These are phyloP conservation scores for Maniola jurtina DNA, from an alignment of 1,140 invertebrate species.

Conservation along the genomic window DNA sequence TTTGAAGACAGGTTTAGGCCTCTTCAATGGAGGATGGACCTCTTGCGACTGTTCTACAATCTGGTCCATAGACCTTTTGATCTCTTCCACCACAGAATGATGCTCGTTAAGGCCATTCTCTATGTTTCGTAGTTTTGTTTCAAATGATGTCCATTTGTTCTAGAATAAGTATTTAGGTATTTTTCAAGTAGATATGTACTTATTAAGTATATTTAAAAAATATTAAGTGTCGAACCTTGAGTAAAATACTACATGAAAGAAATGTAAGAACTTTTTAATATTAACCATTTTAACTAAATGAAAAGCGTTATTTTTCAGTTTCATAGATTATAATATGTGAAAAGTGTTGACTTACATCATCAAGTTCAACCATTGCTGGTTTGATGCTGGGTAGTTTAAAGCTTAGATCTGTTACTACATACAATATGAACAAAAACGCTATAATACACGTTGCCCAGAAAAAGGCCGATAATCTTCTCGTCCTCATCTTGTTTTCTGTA, in stretches of 20 bases:
- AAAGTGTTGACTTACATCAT: conserved; percentile 60
- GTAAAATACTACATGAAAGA: no score
- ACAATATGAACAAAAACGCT: conserved; percentile 69
- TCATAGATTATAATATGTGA: background rate
- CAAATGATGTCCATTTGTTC: conserved; percentile 85
- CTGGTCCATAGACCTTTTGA: conserved; percentile 76
- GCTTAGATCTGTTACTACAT: conserved; percentile 70
- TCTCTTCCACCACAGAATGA: conserved; percentile 80
- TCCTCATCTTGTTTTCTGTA: conserved; percentile 54
- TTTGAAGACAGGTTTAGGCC: conserved; percentile 37
- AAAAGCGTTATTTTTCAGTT: background rate
- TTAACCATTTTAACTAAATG: no score
- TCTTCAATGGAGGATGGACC: conserved; percentile 47
- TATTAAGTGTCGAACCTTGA: no score
- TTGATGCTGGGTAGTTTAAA: conserved; percentile 70
- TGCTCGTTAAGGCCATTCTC: conserved; percentile 82
- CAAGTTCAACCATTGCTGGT: conserved; percentile 61
- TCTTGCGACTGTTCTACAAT: conserved; percentile 55
- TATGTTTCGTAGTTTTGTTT: conserved; percentile 81
- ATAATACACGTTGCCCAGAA: conserved; percentile 72
- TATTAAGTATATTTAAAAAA: background rate
- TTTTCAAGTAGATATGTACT: background rate
- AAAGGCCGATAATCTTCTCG: conserved; percentile 65
- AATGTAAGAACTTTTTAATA: no score
- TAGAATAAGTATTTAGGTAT: conserved; percentile 66